Evolutionary conservation across 1,140 invertebrate genomes (phyloP), one percentile per base, ranked within the genome.

Genomic region (Hylaeus volcanicus): DNA sequence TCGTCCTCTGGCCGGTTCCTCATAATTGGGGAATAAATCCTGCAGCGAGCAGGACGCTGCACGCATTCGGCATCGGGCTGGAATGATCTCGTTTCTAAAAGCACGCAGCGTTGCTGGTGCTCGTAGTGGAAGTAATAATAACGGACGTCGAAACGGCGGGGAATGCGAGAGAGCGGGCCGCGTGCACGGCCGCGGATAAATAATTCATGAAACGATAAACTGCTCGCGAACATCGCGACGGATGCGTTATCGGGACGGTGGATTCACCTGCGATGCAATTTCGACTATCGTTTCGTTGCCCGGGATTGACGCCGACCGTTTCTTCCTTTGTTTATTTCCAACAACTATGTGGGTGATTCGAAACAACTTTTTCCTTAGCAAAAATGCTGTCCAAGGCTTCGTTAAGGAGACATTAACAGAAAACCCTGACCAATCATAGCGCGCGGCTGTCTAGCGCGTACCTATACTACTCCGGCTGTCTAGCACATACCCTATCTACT

Each of bases 121-220:
- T 26, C 60, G 5, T 55, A 48, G 51, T 65, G 60, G 53, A 75
- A 69, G 79, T 75, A 80, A 80, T 75, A 80, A 80, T 75, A 81
- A 75, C 79, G 68, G 65, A 55, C 79, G 73, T 65, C 56, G 72
- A 74, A 80, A 75, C 14, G 68, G 41, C 43, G 63, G 66, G 45
- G 74, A 82, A 77, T 64, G 66, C 58, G 60, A 81, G 53, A 26
- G 74, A 70, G 60, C 48, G 56, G 68, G 66, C 64, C 73, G 58
- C 63, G 58, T 78, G 75, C 75, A 77, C 66, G 75, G 68, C 39
- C 45, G 53, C 71, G 71, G 39, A 74, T 74, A 79, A 79, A 79
- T 79, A 79, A 79, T 79, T 79, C 77, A 79, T 79, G 77, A 79
- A 65, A 65, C 77, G 70, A 79, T 79, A 78, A 78, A 72, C 68